A percentile compares a stretch with the other conserved stretches of the same genome.
These are phyloP conservation scores for Sphaeramia orbicularis DNA, from an alignment of 2,797 vertebrate genomes.

Conservation along the genomic window DNA sequence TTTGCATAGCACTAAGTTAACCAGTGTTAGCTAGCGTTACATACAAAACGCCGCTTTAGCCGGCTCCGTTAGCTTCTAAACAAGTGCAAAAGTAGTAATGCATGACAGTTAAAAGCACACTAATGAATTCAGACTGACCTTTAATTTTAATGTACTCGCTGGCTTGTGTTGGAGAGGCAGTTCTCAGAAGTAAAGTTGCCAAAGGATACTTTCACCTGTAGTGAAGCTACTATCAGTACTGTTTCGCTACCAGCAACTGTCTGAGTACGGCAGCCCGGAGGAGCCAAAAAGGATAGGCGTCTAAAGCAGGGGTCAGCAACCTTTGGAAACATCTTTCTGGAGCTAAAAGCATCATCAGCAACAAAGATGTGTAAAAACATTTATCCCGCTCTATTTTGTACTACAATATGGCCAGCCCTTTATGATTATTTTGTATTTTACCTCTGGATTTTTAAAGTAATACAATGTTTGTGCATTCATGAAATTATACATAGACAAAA, in stretches of 20 bases:
- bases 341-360: too few species aligned
- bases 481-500: too few species aligned
- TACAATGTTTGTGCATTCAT: too few species aligned
- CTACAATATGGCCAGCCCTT: too few species aligned
- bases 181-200: constrained; percentile 36
- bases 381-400: too few species aligned
- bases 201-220: constrained; percentile 74
- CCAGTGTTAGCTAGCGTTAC: constrained; percentile 54
- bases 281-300: constrained; percentile 44
- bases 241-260: constrained; percentile 55
- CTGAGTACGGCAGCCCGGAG: constrained; percentile 64
- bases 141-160: not conserved
- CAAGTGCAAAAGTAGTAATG: constrained; percentile 59
- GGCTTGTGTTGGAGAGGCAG: constrained; percentile 1
- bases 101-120: constrained; percentile 4
- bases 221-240: constrained; percentile 20
- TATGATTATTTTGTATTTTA: too few species aligned
- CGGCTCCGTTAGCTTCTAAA: constrained; percentile 56
- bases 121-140: not conserved
- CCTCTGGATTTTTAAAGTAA: too few species aligned
- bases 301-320: too few species aligned
- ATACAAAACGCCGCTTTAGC: constrained; percentile 31
- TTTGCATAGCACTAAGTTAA: constrained; percentile 51
- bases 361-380: too few species aligned
- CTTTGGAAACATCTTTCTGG: too few species aligned